phyloP scores from a whole-genome alignment of 2,113 vertebrate species.

The Ptyas mucosa region DNA sequence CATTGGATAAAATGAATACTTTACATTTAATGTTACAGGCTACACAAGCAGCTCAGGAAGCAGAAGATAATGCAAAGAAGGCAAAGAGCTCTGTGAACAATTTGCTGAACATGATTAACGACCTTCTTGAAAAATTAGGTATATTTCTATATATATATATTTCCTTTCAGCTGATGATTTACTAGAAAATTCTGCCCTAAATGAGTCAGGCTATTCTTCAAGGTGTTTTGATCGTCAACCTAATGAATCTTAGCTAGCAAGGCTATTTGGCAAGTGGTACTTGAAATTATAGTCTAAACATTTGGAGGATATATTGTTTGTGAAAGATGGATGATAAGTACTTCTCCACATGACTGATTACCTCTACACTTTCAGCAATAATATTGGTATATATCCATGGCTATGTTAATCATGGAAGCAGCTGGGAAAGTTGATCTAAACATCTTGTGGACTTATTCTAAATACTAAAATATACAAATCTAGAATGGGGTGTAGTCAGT shows the following conservation, averaged over 20 bases:
- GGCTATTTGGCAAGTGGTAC: neutral
- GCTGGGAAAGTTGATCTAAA: neutral
- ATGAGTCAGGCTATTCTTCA: neutral
- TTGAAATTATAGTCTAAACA: neutral
- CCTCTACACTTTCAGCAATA: neutral
- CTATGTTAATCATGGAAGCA: neutral
- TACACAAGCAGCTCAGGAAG: slow-evolving; percentile 87
- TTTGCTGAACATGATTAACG: slow-evolving; percentile 80
- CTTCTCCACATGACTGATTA: neutral
- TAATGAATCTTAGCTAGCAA: neutral
- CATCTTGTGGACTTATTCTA: neutral
- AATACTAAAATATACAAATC: neutral
- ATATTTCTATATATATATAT: slow-evolving; percentile 12
- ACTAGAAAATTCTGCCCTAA: neutral
- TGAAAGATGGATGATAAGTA: too few species aligned
- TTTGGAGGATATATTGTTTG: neutral
- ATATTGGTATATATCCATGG: neutral
- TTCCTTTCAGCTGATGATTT: neutral
- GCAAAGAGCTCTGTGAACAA: slow-evolving; percentile 87
- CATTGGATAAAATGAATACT: neutral
- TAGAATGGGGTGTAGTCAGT: neutral
- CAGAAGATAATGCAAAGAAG: slow-evolving; percentile 91
- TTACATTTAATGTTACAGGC: slow-evolving; percentile 68
- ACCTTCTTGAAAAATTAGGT: slow-evolving; percentile 87
- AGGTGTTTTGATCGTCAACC: neutral